These are phyloP conservation scores for Promerops cafer DNA, from an alignment of 2,113 vertebrate species.

Conservation along the genomic window DNA sequence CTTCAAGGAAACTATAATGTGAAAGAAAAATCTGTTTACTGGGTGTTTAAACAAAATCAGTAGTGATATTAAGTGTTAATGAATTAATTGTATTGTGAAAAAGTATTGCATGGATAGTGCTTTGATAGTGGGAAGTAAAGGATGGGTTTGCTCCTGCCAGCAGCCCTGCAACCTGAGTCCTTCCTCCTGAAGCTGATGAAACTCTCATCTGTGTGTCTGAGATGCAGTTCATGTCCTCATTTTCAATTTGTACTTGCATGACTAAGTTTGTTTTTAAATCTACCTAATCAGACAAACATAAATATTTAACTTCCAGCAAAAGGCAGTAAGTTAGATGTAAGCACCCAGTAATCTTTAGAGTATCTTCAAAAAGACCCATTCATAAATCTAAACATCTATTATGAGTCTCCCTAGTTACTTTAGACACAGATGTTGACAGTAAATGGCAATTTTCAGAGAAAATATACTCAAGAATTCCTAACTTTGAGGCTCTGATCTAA, in stretches of 20 bases:
- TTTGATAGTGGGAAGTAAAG: neutral
- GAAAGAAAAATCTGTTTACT: neutral
- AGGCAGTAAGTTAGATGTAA: neutral
- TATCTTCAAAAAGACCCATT: neutral
- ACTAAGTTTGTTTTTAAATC: neutral
- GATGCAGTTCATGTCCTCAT: neutral
- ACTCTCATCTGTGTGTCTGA: neutral
- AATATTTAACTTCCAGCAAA: neutral
- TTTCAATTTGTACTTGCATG: neutral
- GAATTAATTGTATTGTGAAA: neutral
- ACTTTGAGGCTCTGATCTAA: neutral
- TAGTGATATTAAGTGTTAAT: neutral
- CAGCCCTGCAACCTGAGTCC: neutral
- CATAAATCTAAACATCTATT: neutral
- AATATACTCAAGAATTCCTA: neutral
- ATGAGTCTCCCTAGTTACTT: neutral
- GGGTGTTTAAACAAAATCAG: neutral
- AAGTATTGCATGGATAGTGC: neutral
- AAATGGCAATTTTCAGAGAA: neutral
- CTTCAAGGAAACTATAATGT: neutral
- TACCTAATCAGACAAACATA: neutral
- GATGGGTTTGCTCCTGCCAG: neutral
- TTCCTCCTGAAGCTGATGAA: neutral
- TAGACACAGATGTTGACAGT: neutral
- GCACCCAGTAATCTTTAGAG: neutral